Conservation (phyloP, 1,140 invertebrate genomes). For the Episyrphus balteatus region DNA sequence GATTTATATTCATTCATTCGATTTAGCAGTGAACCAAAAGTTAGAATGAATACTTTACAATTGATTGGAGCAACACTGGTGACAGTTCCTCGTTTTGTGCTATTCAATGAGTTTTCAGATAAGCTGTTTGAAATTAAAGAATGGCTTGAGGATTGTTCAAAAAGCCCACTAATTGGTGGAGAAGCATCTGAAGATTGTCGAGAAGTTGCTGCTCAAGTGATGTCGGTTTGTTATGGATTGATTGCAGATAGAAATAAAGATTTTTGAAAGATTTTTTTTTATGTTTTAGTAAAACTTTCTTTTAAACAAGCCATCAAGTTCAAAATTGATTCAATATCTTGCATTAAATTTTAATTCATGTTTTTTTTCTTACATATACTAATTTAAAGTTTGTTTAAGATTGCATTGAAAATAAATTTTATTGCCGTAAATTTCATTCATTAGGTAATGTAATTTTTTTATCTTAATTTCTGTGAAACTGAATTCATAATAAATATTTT, state of each 20-base stretch:
- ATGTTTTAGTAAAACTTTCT: background rate
- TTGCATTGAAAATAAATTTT: no score
- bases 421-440: no score
- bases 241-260: background rate
- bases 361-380: no score
- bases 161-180: slow-evolving; percentile 42
- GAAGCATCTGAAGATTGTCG: slow-evolving; percentile 51
- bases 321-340: background rate
- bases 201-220: slow-evolving; percentile 39
- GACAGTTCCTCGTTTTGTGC: slow-evolving; percentile 43
- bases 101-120: slow-evolving; percentile 48
- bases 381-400: no score
- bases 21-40: slow-evolving; percentile 52
- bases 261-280: background rate
- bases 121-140: slow-evolving; percentile 51
- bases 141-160: slow-evolving; percentile 51
- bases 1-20: slow-evolving; percentile 54
- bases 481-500: background rate
- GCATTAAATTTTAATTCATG: no score
- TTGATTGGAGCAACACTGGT: slow-evolving; percentile 52
- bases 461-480: background rate
- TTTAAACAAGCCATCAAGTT: background rate
- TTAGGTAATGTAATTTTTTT: background rate
- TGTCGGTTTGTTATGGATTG: slow-evolving; percentile 39
- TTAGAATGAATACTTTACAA: slow-evolving; percentile 51